phyloP scores from a whole-genome alignment of 2,797 vertebrate species.

The Danio albolineatus region DNA sequence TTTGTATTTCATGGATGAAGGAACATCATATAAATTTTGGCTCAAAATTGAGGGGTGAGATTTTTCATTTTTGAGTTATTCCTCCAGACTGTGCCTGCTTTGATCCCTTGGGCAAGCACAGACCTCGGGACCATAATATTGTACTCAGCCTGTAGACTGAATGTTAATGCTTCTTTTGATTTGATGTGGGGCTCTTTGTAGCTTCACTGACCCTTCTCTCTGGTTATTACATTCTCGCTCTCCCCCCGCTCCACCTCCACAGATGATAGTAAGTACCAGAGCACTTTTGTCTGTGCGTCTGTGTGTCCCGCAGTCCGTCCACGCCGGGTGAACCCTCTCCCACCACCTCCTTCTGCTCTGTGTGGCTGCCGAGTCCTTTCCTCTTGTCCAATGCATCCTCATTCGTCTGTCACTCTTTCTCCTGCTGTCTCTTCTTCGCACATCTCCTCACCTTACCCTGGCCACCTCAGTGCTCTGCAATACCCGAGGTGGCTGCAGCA shows the following conservation, averaged over 20 bases:
- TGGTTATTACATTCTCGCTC: conserved; percentile 89
- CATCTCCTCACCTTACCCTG: conserved; percentile 56
- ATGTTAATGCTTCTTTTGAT: conserved; percentile 67
- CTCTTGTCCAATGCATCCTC: conserved; percentile 51
- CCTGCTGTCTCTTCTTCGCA: conserved; percentile 59
- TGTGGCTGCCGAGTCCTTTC: conserved; percentile 82
- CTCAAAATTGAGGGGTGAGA: neutral
- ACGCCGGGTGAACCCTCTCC: conserved; percentile 76
- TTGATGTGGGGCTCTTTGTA: conserved; percentile 85
- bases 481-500: conserved; percentile 76
- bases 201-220: conserved; percentile 90
- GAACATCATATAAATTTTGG: neutral
- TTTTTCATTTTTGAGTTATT: conserved; percentile 22
- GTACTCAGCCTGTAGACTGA: conserved; percentile 44
- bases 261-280: conserved; percentile 99
- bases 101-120: too few species aligned
- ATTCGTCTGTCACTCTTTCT: conserved; percentile 46
- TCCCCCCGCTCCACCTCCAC: conserved; percentile 85
- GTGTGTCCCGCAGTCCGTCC: conserved; percentile 87
- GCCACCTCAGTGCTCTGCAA: conserved; percentile 47
- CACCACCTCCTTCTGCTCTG: conserved; percentile 79
- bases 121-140: conserved; percentile 48
- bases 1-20: conserved; percentile 1
- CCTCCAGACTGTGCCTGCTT: neutral
- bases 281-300: conserved; percentile 89